Evolutionary conservation across 2,113 vertebrate genomes (phyloP).

Genomic region (Paratilapia polleni): DNA sequence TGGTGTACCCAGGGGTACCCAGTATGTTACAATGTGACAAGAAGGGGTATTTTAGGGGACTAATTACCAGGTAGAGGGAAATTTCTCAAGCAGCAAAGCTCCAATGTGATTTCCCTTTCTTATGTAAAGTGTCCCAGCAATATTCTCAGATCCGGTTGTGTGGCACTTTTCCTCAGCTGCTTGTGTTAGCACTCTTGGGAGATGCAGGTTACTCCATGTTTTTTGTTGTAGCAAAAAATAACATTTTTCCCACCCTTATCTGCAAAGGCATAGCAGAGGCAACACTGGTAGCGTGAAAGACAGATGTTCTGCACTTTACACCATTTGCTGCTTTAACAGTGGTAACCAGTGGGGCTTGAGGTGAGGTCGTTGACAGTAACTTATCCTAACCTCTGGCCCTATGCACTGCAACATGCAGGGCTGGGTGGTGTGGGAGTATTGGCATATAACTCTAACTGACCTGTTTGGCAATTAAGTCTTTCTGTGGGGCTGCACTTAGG

Average conservation of each 20-base stretch:
- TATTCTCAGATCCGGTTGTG: not conserved
- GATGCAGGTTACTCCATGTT: not conserved
- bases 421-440: not conserved
- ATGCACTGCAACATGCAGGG: not conserved
- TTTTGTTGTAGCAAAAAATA: not conserved
- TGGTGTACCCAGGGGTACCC: too few relatives aligned
- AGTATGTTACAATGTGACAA: too few relatives aligned
- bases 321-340: not conserved
- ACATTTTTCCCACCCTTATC: not conserved
- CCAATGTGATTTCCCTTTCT: not conserved
- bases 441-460: not conserved
- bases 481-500: not conserved
- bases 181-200: not conserved
- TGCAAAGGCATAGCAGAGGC: not conserved
- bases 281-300: not conserved
- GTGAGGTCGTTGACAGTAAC: conserved; percentile 6
- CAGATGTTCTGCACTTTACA: not conserved
- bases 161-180: not conserved
- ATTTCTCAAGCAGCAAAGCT: not conserved
- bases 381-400: conserved; percentile 13
- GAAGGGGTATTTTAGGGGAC: not conserved
- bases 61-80: not conserved
- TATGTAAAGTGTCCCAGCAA: not conserved
- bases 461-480: not conserved
- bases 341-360: not conserved